phyloP scores from a whole-genome alignment of 1,140 invertebrate genomes.

The Drusus annulatus region DNA sequence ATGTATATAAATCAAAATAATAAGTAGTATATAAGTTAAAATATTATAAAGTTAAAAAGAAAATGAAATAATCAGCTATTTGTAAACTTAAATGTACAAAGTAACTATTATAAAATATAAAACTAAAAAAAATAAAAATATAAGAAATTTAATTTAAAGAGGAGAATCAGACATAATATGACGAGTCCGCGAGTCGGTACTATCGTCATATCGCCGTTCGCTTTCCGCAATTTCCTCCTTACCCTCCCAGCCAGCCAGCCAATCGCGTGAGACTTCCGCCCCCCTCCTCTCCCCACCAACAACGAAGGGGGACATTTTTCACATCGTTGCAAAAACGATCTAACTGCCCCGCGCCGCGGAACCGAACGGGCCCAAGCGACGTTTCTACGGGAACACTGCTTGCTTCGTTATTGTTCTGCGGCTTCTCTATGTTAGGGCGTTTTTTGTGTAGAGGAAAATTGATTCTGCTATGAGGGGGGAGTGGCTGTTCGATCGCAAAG shows the following conservation, averaged over 20 bases:
- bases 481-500: constrained; percentile 41
- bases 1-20: no score
- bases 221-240: constrained; percentile 57
- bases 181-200: constrained; percentile 21
- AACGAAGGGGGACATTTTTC: constrained; percentile 45
- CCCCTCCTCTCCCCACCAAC: constrained; percentile 38
- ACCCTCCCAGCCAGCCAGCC: constrained; percentile 49
- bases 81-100: no score
- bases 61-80: no score
- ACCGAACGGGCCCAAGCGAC: constrained; percentile 40
- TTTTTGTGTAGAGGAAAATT: constrained; percentile 48
- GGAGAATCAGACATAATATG: neutral
- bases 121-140: no score
- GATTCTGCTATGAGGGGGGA: constrained; percentile 43
- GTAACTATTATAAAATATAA: no score
- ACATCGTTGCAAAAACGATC: constrained; percentile 50
- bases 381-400: neutral
- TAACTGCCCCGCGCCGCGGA: constrained; percentile 32
- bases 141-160: no score
- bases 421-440: constrained; percentile 18
- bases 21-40: no score
- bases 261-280: constrained; percentile 53
- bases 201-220: constrained; percentile 50
- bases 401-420: constrained; percentile 3
- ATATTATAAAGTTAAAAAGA: no score